Evolutionary conservation across 2,797 vertebrate genomes (phyloP), one percentile per base, ranked within the genome.

Genomic region (Dryobates pubescens): DNA sequence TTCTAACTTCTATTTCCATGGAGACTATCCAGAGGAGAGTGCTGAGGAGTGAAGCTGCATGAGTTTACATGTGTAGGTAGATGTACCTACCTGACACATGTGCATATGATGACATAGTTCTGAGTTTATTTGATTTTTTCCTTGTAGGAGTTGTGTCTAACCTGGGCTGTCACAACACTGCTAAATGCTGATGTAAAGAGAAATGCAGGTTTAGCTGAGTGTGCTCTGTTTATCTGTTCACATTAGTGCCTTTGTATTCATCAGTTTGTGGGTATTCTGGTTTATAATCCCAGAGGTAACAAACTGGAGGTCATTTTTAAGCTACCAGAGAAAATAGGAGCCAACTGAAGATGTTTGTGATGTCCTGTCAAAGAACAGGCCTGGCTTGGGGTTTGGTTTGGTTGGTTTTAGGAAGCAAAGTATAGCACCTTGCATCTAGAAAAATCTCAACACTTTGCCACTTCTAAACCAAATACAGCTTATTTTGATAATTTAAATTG

Each of bases 361-460:
- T 89, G 54, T 18, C 67, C 80, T 92, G 47, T 81, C 80, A 95
- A 32, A 81, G 72, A 79, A 61, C 19, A 82, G 75, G 17, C 34
- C 83, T 95, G 78, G n/a, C 81, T 94, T 86, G 17, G 53, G 57
- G 11, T 36, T 75, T 72, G 24, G 7, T 92, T 78, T 63, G 34
- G 45, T 80, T 62, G 41, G 70, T 61, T 92, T 91, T 34, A 30
- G 57, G 84, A 76, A 89, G 63, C 74, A 61, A 89, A 71, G 26
- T 47, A 17, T n/a, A 34, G 56, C 17, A 17, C 87, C 76, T 13
- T 47, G 49, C 63, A 79, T 79, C 54, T 30, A 92, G 80, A 95
- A 67, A 86, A 64, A 81, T 64, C 76, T 91, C 85, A 61, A 87
- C 93, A 89, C 83, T 90, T 79, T 85, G 69, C 94, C 89, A 96